Conservation (phyloP, 2,113 vertebrate species). For the Orycteropus afer region DNA sequence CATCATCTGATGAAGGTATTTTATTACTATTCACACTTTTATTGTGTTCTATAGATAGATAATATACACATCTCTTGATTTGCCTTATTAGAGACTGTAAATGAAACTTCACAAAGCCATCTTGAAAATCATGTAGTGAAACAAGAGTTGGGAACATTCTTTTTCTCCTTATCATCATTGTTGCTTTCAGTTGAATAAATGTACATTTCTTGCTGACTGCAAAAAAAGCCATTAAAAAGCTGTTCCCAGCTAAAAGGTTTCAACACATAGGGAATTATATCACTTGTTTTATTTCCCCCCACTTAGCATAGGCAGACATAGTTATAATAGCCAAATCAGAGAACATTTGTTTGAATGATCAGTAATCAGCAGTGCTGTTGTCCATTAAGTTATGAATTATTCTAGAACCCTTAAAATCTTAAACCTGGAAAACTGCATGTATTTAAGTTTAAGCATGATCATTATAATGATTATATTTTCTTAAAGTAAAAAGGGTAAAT, state of each 20-base stretch:
- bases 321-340: slow-evolving; percentile 67
- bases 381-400: slow-evolving; percentile 55
- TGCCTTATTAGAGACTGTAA: slow-evolving; percentile 86
- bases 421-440: slow-evolving; percentile 44
- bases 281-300: slow-evolving; percentile 52
- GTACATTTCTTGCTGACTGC: slow-evolving; percentile 84
- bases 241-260: slow-evolving; percentile 85
- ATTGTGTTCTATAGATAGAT: slow-evolving; percentile 75
- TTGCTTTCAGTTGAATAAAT: slow-evolving; percentile 85
- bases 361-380: slow-evolving; percentile 69
- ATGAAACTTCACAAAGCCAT: slow-evolving; percentile 85
- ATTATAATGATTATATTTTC: slow-evolving; percentile 65
- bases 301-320: slow-evolving; percentile 25
- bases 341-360: slow-evolving; percentile 63
- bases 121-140: slow-evolving; percentile 81
- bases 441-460: slow-evolving; percentile 60
- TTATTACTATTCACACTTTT: slow-evolving; percentile 79
- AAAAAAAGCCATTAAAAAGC: slow-evolving; percentile 87
- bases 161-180: slow-evolving; percentile 81
- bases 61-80: slow-evolving; percentile 85
- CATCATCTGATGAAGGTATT: slow-evolving; percentile 75
- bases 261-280: slow-evolving; percentile 68
- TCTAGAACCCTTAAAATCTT: slow-evolving; percentile 40
- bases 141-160: slow-evolving; percentile 83
- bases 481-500: slow-evolving; percentile 58